These are phyloP conservation scores for Microcebus jonahi DNA, from an alignment of 2,113 vertebrate species.

Conservation along the genomic window DNA sequence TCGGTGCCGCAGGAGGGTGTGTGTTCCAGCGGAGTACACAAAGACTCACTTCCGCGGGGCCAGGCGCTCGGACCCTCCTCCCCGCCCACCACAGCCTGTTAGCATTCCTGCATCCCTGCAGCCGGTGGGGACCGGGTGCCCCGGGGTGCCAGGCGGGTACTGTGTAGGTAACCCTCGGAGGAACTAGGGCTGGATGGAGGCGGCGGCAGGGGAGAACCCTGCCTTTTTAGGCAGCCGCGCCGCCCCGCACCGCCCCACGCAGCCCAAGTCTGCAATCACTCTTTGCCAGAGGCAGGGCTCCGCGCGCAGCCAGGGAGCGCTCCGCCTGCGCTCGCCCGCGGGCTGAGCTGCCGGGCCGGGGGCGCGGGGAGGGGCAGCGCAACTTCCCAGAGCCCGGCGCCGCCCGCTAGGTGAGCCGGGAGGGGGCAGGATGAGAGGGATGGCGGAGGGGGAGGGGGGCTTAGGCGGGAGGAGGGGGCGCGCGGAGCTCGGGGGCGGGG, in stretches of 20 bases:
- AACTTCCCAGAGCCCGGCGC: neutral
- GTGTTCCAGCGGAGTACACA: neutral
- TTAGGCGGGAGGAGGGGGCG: neutral
- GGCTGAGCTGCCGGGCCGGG: neutral
- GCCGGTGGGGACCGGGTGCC: neutral
- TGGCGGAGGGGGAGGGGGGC: neutral
- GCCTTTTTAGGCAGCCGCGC: slow-evolving; percentile 47
- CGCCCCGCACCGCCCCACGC: slow-evolving; percentile 19
- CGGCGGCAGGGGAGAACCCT: neutral
- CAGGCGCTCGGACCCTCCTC: neutral
- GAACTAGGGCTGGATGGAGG: neutral
- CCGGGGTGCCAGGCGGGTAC: neutral
- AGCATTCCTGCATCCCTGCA: neutral
- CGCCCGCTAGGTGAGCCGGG: neutral
- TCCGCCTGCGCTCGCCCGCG: neutral
- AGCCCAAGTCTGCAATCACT: slow-evolving; percentile 37
- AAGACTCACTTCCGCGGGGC: slow-evolving; percentile 46
- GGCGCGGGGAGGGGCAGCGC: neutral
- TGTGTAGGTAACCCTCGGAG: slow-evolving; percentile 23
- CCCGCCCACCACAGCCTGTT: neutral
- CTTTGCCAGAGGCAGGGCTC: neutral
- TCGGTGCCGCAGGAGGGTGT: neutral
- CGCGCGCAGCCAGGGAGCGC: neutral
- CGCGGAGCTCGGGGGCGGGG: neutral
- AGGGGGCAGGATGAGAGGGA: fast-evolving